Evolutionary conservation across 2,113 vertebrate genomes (phyloP).

Genomic region (Calonectris borealis): DNA sequence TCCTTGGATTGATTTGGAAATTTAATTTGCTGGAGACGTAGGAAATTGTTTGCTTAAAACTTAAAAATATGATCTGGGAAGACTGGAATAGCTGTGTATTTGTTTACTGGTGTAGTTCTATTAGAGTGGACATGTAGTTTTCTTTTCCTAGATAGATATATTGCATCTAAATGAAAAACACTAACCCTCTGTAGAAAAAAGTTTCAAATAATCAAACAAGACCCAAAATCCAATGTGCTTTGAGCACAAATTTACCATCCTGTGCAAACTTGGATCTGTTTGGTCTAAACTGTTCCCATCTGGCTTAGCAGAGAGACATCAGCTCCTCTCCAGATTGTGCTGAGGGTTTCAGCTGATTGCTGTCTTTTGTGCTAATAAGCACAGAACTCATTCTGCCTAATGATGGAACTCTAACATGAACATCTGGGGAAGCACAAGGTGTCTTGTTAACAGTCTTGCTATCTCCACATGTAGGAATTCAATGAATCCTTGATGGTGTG

Average conservation of each 20-base stretch:
- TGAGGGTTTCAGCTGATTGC: conserved; percentile 43
- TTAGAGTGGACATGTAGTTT: neutral
- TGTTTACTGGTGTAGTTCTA: neutral
- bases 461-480: neutral
- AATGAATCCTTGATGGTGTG: neutral
- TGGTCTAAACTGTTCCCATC: neutral
- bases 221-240: neutral
- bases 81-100: neutral
- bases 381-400: neutral
- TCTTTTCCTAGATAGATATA: neutral
- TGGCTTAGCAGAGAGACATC: conserved; percentile 13
- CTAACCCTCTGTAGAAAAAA: neutral
- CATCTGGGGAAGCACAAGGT: conserved; percentile 39
- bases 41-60: neutral
- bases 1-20: neutral
- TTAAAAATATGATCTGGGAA: neutral
- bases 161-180: neutral
- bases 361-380: conserved; percentile 46
- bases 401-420: neutral
- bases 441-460: conserved; percentile 17
- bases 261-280: neutral
- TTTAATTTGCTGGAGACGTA: neutral
- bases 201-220: neutral
- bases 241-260: neutral
- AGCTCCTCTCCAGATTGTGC: conserved; percentile 63